phyloP scores from a whole-genome alignment of 1,140 invertebrate genomes.

The Phthorimaea operculella region DNA sequence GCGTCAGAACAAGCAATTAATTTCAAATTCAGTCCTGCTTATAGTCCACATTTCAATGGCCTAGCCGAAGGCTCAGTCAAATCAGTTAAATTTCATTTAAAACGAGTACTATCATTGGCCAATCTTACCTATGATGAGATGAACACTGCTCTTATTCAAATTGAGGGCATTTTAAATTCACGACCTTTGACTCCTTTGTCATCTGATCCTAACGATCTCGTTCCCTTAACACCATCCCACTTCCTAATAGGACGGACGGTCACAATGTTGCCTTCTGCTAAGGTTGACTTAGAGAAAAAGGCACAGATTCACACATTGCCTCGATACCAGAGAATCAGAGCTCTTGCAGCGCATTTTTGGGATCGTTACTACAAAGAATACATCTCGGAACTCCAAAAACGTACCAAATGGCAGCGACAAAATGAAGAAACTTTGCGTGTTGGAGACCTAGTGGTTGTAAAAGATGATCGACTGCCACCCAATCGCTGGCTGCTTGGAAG shows the following conservation, averaged over 20 bases:
- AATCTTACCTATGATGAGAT: conserved; percentile 6
- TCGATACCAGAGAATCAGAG: not conserved
- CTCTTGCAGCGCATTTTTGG: conserved; percentile 1
- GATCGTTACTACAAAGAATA: conserved; percentile 6
- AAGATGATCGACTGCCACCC: conserved; percentile 32
- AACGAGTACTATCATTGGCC: not conserved
- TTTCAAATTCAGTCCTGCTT: conserved; percentile 10
- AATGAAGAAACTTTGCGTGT: conserved; percentile 10
- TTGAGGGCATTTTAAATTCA: conserved; percentile 1
- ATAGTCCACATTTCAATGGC: conserved; percentile 7
- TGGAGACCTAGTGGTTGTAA: conserved; percentile 32
- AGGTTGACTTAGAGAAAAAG: not conserved
- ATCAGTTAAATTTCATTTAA: conserved; percentile 9
- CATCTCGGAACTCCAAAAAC: conserved; percentile 5
- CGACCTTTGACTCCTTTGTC: conserved; percentile 4
- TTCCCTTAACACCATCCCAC: not conserved
- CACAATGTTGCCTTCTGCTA: conserved; percentile 1
- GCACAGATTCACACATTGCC: not conserved
- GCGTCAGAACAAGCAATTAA: not conserved
- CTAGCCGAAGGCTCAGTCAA: conserved; percentile 8
- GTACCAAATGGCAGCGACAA: conserved; percentile 4
- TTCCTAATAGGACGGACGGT: conserved; percentile 3
- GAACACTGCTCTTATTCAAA: not conserved
- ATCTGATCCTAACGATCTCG: conserved; percentile 2
- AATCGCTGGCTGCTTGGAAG: conserved; percentile 29